Evolutionary conservation across 2,113 vertebrate species (phyloP).

Genomic region (Oreochromis aureus): DNA sequence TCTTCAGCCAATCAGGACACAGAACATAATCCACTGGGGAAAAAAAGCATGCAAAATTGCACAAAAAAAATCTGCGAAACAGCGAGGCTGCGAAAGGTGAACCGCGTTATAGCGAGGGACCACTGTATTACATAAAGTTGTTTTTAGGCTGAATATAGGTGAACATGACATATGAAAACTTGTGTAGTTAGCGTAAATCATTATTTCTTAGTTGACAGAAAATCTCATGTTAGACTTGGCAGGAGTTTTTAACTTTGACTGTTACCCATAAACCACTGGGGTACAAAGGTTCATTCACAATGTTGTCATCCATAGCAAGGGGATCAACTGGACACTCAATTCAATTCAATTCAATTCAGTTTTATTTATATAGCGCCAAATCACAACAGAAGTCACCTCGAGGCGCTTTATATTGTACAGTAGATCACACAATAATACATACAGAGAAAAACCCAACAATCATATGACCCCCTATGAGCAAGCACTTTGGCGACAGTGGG

Average conservation of each 20-base stretch:
- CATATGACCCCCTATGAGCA: no score
- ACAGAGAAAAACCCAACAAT: no score
- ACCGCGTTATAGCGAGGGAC: accelerated
- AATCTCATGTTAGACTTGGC: background rate
- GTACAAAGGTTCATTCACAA: background rate
- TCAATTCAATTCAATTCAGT: no score
- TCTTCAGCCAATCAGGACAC: background rate
- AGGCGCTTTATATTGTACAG: no score
- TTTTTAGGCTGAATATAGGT: background rate
- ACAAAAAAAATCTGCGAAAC: no score
- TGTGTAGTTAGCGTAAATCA: background rate
- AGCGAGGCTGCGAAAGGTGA: accelerated
- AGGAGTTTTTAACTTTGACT: background rate
- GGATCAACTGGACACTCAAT: background rate
- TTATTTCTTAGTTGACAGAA: background rate
- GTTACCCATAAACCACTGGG: background rate
- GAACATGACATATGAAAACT: accelerated
- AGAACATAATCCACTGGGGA: no score
- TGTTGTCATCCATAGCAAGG: background rate
- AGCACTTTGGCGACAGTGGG: no score
- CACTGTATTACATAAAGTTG: background rate
- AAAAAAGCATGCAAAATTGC: background rate
- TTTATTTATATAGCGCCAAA: no score
- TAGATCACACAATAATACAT: no score
- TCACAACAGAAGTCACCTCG: no score